A percentile compares a stretch with the other conserved stretches of the same genome.
Evolutionary conservation across 53 echinoderm and acorn worm genomes (phyloP).

Genomic region (Zoroaster sp.): DNA sequence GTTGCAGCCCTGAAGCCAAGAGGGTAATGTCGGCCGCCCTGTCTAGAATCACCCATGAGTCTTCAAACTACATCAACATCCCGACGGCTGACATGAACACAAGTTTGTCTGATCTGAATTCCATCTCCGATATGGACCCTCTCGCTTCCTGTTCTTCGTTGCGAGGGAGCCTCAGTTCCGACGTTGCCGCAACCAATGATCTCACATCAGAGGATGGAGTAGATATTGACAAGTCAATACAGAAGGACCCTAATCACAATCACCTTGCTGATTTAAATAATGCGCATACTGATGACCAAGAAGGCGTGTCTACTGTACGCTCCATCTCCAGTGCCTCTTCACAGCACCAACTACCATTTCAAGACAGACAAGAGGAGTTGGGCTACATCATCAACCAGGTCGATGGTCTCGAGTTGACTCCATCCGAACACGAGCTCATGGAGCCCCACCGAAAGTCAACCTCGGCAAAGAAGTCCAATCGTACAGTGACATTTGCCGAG

Average conservation of each 20-base stretch:
- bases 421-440: not conserved
- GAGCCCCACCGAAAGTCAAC: constrained; percentile 28
- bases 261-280: not conserved
- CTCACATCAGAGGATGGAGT: not conserved
- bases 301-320: not conserved
- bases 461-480: constrained; percentile 64
- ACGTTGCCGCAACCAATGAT: constrained; percentile 2
- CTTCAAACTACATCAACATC: constrained; percentile 70
- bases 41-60: constrained; percentile 59
- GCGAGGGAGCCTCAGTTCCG: constrained; percentile 29
- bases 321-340: constrained; percentile 7
- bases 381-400: constrained; percentile 76
- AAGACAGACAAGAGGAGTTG: not conserved
- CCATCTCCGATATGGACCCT: constrained; percentile 69
- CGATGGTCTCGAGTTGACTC: constrained; percentile 64
- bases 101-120: constrained; percentile 65
- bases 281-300: constrained; percentile 20
- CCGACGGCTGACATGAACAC: constrained; percentile 74
- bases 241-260: not conserved
- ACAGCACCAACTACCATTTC: not conserved
- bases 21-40: constrained; percentile 80
- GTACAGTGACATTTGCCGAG: constrained; percentile 80
- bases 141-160: constrained; percentile 55
- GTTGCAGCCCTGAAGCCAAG: constrained; percentile 87
- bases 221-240: not conserved